Evolutionary conservation across 2,797 vertebrate species (phyloP).

Genomic region (Crypturellus tataupa): DNA sequence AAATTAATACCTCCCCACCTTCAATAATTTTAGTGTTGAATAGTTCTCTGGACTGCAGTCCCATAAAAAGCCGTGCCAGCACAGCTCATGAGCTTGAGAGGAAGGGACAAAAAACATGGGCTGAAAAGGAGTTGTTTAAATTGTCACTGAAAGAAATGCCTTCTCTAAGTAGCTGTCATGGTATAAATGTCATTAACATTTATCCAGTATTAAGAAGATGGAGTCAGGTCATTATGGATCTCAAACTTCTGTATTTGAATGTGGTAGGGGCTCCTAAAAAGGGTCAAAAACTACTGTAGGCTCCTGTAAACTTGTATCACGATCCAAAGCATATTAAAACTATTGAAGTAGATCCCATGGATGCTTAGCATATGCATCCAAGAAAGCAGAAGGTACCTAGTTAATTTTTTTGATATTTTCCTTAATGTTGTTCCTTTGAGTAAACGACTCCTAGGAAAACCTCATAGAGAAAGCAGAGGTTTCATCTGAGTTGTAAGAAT

Average conservation of each 20-base stretch:
- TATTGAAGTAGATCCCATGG: background rate
- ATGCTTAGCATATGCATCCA: background rate
- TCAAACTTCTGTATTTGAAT: background rate
- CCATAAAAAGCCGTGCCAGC: background rate
- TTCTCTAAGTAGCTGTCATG: background rate
- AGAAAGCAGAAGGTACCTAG: background rate
- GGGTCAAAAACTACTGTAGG: background rate
- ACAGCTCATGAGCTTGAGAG: background rate
- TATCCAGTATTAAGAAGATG: background rate
- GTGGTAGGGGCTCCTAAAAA: background rate
- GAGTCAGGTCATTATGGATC: background rate
- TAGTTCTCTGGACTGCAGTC: background rate
- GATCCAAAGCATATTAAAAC: background rate
- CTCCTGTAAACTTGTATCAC: background rate
- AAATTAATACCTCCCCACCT: background rate
- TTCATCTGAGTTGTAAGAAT: background rate
- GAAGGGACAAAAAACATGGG: background rate
- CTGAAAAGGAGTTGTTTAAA: background rate
- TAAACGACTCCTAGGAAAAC: background rate
- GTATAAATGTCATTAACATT: background rate
- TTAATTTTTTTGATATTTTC: background rate
- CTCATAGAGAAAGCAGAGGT: background rate
- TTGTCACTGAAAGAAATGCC: background rate
- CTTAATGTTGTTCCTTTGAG: background rate
- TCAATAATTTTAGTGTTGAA: background rate